A percentile compares a stretch with the other conserved stretches of the same genome.
Conservation (phyloP, 2,797 vertebrate species). For the Perodicticus potto region DNA sequence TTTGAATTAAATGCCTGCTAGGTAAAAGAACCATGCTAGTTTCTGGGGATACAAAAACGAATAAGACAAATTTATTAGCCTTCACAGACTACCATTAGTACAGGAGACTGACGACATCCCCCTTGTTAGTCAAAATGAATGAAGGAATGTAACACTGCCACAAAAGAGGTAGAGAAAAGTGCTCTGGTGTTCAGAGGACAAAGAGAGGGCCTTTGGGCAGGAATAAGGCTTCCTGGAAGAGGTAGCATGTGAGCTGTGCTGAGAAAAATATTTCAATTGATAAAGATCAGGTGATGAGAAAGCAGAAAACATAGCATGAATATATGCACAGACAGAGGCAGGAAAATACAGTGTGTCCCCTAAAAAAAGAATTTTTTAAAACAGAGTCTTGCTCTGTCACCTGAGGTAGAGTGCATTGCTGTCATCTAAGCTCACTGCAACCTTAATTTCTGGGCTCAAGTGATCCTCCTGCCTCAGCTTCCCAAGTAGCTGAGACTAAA, state of each 20-base stretch:
- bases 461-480: too few relatives aligned
- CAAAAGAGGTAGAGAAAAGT: not conserved
- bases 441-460: too few relatives aligned
- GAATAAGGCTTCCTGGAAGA: conserved; percentile 27
- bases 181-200: not conserved
- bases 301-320: not conserved
- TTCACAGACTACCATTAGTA: conserved; percentile 19
- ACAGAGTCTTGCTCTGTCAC: too few relatives aligned
- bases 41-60: not conserved
- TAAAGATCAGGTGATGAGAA: not conserved
- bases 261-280: not conserved
- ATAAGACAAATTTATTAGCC: not conserved
- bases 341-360: not conserved
- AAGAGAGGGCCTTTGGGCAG: not conserved
- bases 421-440: too few relatives aligned
- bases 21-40: not conserved
- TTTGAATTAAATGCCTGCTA: not conserved
- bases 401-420: too few relatives aligned
- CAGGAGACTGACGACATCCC: not conserved
- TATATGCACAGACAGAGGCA: not conserved
- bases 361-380: not conserved
- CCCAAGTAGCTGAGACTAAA: too few relatives aligned
- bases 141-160: not conserved
- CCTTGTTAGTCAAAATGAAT: not conserved
- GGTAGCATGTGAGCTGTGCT: not conserved